Base-by-base conservation (phyloP, 2,888 invertebrate genomes). In the Rapana venosa region DNA sequence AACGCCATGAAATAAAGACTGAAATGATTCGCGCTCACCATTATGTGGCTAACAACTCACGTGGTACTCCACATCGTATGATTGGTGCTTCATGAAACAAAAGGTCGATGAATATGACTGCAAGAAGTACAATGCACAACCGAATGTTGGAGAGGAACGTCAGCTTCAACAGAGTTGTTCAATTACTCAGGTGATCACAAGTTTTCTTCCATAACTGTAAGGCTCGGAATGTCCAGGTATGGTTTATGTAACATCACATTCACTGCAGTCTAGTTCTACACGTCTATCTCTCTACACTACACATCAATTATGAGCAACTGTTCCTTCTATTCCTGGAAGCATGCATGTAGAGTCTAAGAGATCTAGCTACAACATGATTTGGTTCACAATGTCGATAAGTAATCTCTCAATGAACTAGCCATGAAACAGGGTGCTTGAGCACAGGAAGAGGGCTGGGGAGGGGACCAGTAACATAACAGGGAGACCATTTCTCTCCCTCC, bases 141-240 rank as follows among this genome's bases (percentile, higher is more conserved):
- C 81, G 13, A 83, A 47, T 47, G 81, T 36, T 83, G 81, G 81
- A 20, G 30, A 30, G 81, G 36, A 22, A 47, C 81, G 20, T 36
- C 32, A 30, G 81, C 30, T 2, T 83, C 36, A 36, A 83, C 81
- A 47, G 32, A 83, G 81, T 22, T 22, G 47, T 36, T 22, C 81
- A 8, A 26, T 26, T 32, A 36, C 26, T 30, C 81, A 30, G 47
- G 47, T 83, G 81, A 83, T 83, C 81, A 83, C 47, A 47, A 32
- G 79, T 15, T 35, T 79, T 47, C 32, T 36, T 26, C 36, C 47
- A 36, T 36, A 83, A 36, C 36, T 83, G 22, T 83, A 83, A 83
- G 81, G 81, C 81, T 83, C 81, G 81, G 81, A 83, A 47, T 83
- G 81, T 83, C 81, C 15, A 83, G 47, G 17, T 83, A 22, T 8